phyloP scores from a whole-genome alignment of 2,113 vertebrate species.

The Syrmaticus mikado region DNA sequence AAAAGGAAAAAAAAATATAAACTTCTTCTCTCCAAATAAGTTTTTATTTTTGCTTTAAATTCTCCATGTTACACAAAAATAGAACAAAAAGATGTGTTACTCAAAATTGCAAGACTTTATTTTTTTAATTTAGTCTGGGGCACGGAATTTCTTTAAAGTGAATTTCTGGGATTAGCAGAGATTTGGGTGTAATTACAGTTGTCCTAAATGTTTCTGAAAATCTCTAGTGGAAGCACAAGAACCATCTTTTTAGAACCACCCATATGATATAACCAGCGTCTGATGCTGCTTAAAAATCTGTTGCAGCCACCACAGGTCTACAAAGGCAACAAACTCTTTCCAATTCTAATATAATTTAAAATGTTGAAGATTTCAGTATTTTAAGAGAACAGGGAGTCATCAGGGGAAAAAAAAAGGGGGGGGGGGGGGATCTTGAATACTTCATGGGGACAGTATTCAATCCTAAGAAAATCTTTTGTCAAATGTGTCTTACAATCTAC shows the following conservation, averaged over 20 bases:
- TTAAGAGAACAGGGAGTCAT: background rate
- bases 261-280: fast-evolving
- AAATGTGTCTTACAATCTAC: background rate
- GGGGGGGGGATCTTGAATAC: background rate
- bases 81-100: background rate
- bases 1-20: background rate
- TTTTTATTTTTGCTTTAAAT: background rate
- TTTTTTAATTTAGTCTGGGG: background rate
- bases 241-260: background rate
- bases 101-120: background rate
- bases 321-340: background rate
- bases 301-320: background rate
- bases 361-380: background rate
- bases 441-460: background rate
- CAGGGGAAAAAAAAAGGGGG: background rate
- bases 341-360: background rate
- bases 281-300: background rate
- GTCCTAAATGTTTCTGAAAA: background rate
- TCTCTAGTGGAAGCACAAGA: background rate
- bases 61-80: background rate
- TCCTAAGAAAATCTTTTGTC: background rate
- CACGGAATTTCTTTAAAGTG: background rate
- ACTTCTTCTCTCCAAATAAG: background rate
- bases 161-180: background rate
- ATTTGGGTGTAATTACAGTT: background rate